These are phyloP conservation scores for Drosophila nebulosa DNA, from an alignment of 1,140 invertebrate genomes.

Conservation along the genomic window DNA sequence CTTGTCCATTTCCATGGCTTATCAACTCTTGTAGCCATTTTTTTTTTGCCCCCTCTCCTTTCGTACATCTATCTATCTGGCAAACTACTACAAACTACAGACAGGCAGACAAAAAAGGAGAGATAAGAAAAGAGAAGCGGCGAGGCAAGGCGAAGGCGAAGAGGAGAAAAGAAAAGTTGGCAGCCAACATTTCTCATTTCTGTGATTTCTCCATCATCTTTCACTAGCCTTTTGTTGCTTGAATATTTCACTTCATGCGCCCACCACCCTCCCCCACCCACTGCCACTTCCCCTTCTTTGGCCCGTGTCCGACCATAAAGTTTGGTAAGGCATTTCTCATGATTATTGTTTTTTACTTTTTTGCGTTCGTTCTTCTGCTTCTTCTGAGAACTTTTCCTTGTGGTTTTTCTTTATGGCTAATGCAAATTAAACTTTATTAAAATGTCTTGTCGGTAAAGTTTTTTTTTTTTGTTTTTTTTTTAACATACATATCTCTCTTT, in stretches of 20 bases:
- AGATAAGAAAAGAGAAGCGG: neutral
- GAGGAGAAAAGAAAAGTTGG: slow-evolving; percentile 22
- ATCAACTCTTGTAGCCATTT: slow-evolving; percentile 39
- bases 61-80: neutral
- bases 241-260: too few relatives aligned
- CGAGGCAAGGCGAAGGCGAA: too few relatives aligned
- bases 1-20: slow-evolving; percentile 41
- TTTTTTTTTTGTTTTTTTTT: slow-evolving; percentile 13
- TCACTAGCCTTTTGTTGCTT: neutral
- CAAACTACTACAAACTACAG: slow-evolving; percentile 39
- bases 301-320: slow-evolving; percentile 24
- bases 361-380: neutral
- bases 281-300: neutral
- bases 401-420: slow-evolving; percentile 32
- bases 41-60: slow-evolving; percentile 21
- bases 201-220: slow-evolving; percentile 12
- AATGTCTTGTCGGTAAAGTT: slow-evolving; percentile 27
- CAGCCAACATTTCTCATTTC: slow-evolving; percentile 24
- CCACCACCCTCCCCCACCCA: too few relatives aligned
- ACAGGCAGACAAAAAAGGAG: neutral
- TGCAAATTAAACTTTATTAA: slow-evolving; percentile 62
- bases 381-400: slow-evolving; percentile 26
- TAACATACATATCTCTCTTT: neutral
- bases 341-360: slow-evolving; percentile 42
- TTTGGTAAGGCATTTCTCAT: slow-evolving; percentile 43